Evolutionary conservation across 2,888 invertebrate species (phyloP).

Genomic region (Bombylius major): DNA sequence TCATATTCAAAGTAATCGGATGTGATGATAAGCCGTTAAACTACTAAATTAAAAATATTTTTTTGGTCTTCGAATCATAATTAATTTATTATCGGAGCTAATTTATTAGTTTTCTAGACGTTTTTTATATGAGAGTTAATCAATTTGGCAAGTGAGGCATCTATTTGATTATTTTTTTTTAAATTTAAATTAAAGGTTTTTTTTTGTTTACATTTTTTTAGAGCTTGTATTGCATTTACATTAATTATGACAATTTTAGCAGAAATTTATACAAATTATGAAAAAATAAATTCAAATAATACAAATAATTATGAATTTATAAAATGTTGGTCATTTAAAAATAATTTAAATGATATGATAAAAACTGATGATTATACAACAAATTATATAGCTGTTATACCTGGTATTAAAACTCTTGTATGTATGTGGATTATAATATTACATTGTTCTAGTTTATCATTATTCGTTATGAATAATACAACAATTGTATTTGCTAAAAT

Average conservation of each 20-base stretch:
- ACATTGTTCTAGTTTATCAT: constrained; percentile 26
- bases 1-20: no score
- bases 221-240: neutral
- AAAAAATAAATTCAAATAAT: neutral
- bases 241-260: neutral
- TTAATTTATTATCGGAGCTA: no score
- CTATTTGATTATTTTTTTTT: no score
- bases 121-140: no score
- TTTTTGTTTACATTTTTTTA: neutral
- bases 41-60: no score
- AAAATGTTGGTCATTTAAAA: neutral
- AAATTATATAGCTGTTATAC: constrained; percentile 21
- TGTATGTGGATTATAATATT: constrained; percentile 28
- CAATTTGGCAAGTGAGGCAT: no score
- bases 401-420: constrained; percentile 23
- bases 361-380: neutral
- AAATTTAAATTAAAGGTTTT: neutral
- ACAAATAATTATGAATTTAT: neutral
- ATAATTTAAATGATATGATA: neutral
- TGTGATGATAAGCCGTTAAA: no score
- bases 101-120: no score
- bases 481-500: constrained; percentile 23
- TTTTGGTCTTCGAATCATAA: no score
- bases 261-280: neutral
- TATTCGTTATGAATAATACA: constrained; percentile 23